Evolutionary conservation across 2,797 vertebrate genomes (phyloP).

Genomic region (Remorina albescens): DNA sequence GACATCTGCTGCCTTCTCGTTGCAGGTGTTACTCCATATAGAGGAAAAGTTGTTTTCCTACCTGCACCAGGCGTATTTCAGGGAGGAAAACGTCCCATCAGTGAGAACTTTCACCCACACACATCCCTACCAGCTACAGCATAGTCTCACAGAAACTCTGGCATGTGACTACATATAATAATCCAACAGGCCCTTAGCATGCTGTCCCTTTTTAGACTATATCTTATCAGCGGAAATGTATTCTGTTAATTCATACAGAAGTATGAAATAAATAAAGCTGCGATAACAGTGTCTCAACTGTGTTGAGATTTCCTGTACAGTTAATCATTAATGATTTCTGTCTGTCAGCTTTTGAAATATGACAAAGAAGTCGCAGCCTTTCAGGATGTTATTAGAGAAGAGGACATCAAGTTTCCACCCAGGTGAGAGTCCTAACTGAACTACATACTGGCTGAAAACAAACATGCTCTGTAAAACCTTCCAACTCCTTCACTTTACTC

Average conservation of each 20-base stretch:
- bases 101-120: slow-evolving; percentile 69
- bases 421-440: slow-evolving; percentile 73
- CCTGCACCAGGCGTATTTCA: slow-evolving; percentile 84
- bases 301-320: background rate
- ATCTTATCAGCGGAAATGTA: slow-evolving; percentile 36
- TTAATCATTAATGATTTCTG: background rate
- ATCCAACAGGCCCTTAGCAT: background rate
- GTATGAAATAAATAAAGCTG: background rate
- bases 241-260: too few species aligned
- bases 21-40: slow-evolving; percentile 86
- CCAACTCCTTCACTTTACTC: background rate
- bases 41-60: slow-evolving; percentile 87
- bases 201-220: slow-evolving; percentile 35
- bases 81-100: slow-evolving; percentile 83
- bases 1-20: background rate
- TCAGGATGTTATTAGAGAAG: slow-evolving; percentile 81
- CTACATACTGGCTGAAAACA: background rate
- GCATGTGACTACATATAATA: background rate
- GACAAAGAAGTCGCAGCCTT: slow-evolving; percentile 85
- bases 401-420: slow-evolving; percentile 87
- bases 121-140: background rate
- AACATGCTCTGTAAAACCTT: background rate
- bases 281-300: slow-evolving; percentile 9
- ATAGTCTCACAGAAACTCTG: background rate
- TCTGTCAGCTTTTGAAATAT: slow-evolving; percentile 85